Evolutionary conservation across 2,797 vertebrate species (phyloP).

Genomic region (Falco columbarius): DNA sequence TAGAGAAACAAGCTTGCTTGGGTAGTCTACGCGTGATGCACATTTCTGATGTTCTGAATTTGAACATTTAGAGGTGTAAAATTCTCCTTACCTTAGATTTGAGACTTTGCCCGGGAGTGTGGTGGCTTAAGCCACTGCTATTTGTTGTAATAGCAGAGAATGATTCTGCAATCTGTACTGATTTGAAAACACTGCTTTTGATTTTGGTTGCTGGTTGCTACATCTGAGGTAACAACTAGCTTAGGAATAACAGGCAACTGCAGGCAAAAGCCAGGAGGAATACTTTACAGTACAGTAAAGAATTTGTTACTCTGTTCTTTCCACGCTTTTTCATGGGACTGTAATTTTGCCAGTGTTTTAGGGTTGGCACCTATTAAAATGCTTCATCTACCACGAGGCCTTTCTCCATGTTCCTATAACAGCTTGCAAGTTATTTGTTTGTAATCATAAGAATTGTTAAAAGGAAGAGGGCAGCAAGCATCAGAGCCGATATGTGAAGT

Average conservation of each 20-base stretch:
- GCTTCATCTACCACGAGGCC: not conserved
- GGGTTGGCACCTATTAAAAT: not conserved
- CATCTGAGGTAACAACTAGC: not conserved
- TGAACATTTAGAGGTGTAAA: not conserved
- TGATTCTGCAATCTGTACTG: not conserved
- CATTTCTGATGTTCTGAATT: not conserved
- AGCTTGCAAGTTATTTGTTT: conserved; percentile 7
- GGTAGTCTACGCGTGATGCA: no score
- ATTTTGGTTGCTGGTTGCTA: not conserved
- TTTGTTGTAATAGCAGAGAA: not conserved
- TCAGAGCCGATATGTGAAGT: not conserved
- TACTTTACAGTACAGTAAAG: not conserved
- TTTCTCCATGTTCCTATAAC: not conserved
- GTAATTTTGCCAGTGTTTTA: not conserved
- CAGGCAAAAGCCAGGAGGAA: not conserved
- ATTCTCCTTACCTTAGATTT: not conserved
- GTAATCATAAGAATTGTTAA: not conserved
- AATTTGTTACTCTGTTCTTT: not conserved
- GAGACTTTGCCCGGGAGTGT: not conserved
- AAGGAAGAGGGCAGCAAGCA: not conserved
- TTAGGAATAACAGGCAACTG: not conserved
- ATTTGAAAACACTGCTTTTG: not conserved
- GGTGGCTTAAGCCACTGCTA: not conserved
- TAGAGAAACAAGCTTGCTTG: not conserved
- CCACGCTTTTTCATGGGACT: not conserved